These are phyloP conservation scores for Plectrocnemia conspersa DNA, from an alignment of 1,140 invertebrate species.

Conservation along the genomic window DNA sequence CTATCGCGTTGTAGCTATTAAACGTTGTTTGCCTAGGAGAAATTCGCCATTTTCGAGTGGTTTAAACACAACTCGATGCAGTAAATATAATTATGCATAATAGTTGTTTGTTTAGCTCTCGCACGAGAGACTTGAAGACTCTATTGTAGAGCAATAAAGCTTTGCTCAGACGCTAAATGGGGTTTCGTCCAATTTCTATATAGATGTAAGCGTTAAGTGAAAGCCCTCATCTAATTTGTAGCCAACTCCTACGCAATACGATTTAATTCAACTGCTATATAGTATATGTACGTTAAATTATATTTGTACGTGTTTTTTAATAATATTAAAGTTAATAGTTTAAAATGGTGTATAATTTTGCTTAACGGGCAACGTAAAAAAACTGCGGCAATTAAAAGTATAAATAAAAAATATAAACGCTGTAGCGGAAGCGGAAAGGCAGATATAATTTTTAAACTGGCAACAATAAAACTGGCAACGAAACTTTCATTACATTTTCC, in stretches of 20 bases:
- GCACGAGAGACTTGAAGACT: not conserved
- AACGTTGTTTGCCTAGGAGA: too few species aligned
- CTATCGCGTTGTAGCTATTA: too few species aligned
- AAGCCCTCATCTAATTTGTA: not conserved
- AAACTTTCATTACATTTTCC: too few species aligned
- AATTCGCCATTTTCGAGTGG: not conserved
- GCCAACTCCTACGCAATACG: not conserved
- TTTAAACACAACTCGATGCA: not conserved
- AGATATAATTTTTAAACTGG: not conserved
- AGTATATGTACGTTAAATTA: too few species aligned
- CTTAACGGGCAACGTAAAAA: slow-evolving; percentile 1
- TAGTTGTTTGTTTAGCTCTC: slow-evolving; percentile 7
- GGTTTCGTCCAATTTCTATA: not conserved
- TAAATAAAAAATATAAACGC: not conserved
- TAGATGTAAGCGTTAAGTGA: too few species aligned
- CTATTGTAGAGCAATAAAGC: not conserved
- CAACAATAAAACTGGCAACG: too few species aligned
- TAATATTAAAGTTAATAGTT: too few species aligned
- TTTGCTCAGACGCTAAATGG: not conserved
- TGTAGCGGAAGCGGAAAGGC: not conserved
- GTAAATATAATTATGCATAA: slow-evolving; percentile 7
- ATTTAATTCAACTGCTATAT: not conserved
- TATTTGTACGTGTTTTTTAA: too few species aligned
- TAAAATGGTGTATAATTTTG: too few species aligned
- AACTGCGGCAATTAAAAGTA: slow-evolving; percentile 2